Percentiles rank a stretch among this genome's conserved stretches.
Conservation (phyloP, 2,797 vertebrate genomes). For the Acanthurus lineatus region DNA sequence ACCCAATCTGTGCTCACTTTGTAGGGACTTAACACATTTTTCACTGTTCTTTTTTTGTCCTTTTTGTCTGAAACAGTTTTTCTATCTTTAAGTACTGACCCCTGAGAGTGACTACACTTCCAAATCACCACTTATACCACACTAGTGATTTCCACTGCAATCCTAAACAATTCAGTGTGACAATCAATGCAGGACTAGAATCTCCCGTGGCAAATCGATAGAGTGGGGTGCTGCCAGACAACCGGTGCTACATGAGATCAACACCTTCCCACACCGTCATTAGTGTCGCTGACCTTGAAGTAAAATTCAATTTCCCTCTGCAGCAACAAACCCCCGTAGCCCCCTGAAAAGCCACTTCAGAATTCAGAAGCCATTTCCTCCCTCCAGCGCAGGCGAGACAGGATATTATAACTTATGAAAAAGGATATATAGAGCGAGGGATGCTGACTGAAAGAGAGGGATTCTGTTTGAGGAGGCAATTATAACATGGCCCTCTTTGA, state of each 20-base stretch:
- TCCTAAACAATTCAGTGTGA: constrained; percentile 70
- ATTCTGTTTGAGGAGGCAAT: constrained; percentile 84
- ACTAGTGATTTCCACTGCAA: constrained; percentile 63
- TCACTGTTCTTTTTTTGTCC: neutral
- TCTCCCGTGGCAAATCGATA: constrained; percentile 75
- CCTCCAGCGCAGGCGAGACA: constrained; percentile 64
- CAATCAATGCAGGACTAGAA: constrained; percentile 75
- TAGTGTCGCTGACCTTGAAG: constrained; percentile 87
- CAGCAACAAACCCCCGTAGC: constrained; percentile 68
- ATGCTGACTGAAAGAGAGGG: constrained; percentile 61
- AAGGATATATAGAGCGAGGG: constrained; percentile 63
- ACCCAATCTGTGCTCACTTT: neutral
- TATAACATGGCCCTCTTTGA: constrained; percentile 77
- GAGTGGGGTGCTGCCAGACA: constrained; percentile 66
- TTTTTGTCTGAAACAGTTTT: constrained; percentile 18
- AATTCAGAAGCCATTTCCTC: constrained; percentile 81
- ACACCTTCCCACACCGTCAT: constrained; percentile 80
- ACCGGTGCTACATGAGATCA: constrained; percentile 71
- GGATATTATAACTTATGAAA: constrained; percentile 82
- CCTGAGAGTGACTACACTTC: constrained; percentile 38
- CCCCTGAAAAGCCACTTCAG: constrained; percentile 73
- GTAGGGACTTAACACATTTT: neutral
- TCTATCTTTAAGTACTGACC: constrained; percentile 1
- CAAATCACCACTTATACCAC: constrained; percentile 54
- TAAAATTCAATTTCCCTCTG: constrained; percentile 86